Conservation (phyloP, 1,140 invertebrate genomes). For the Drosophila kanapiae region DNA sequence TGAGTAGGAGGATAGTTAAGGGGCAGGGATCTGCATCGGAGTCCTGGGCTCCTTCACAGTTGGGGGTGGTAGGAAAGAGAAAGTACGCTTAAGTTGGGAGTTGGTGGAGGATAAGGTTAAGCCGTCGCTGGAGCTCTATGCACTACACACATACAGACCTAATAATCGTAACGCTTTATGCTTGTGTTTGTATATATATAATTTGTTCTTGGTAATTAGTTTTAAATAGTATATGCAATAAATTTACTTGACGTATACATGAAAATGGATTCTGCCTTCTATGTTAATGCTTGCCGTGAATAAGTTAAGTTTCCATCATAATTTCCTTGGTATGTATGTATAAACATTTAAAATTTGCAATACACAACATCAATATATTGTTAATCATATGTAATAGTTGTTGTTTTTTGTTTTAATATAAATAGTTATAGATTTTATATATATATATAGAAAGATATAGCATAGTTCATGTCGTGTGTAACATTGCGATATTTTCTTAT, state of each 20-base stretch:
- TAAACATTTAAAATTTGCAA: constrained; percentile 83
- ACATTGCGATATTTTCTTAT: constrained; percentile 52
- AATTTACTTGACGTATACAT: constrained; percentile 79
- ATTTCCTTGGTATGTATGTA: constrained; percentile 65
- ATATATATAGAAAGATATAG: constrained; percentile 51
- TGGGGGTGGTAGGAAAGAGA: constrained; percentile 21
- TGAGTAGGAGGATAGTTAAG: constrained; percentile 15
- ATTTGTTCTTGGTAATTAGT: constrained; percentile 43
- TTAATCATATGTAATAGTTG: constrained; percentile 74
- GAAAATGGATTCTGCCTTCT: constrained; percentile 54
- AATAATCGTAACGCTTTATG: constrained; percentile 64
- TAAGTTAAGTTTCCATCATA: constrained; percentile 59
- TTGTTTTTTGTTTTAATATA: constrained; percentile 38
- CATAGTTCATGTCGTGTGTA: constrained; percentile 58
- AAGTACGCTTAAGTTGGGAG: constrained; percentile 13
- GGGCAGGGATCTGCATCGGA: not conserved
- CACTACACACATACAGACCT: constrained; percentile 68
- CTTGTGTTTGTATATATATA: constrained; percentile 38
- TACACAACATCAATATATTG: constrained; percentile 83
- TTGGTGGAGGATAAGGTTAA: constrained; percentile 40
- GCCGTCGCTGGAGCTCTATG: constrained; percentile 47
- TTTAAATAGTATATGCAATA: constrained; percentile 66
- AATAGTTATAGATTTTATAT: constrained; percentile 70
- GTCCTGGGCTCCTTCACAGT: constrained; percentile 6
- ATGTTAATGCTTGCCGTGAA: constrained; percentile 55